Conservation (phyloP, 2,888 invertebrate species). For the Pharmacophagus antenor region DNA sequence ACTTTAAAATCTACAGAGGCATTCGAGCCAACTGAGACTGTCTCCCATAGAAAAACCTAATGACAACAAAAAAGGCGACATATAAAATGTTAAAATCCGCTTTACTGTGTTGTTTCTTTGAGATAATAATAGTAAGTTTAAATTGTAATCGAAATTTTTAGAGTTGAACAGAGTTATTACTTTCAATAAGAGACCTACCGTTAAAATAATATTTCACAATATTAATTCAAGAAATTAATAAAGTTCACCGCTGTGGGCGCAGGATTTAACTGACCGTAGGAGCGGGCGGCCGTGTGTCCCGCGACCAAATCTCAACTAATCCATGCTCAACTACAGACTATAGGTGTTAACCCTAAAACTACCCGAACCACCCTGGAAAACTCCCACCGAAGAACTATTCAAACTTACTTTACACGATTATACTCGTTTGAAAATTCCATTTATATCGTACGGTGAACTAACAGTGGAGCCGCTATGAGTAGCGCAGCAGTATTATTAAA, state of each 20-base stretch:
- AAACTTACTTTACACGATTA: slow-evolving; percentile 69
- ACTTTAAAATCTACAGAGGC: too few relatives aligned
- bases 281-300: slow-evolving; percentile 50
- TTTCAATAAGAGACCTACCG: background rate
- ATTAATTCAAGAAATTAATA: slow-evolving; percentile 41
- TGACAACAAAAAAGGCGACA: too few relatives aligned
- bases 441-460: slow-evolving; percentile 47
- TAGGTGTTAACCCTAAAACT: slow-evolving; percentile 63
- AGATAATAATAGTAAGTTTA: too few relatives aligned
- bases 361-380: slow-evolving; percentile 45
- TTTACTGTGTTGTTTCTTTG: too few relatives aligned
- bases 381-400: slow-evolving; percentile 63
- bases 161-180: too few relatives aligned
- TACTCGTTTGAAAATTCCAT: slow-evolving; percentile 42
- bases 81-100: too few relatives aligned
- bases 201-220: slow-evolving; percentile 15
- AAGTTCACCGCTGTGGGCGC: slow-evolving; percentile 55
- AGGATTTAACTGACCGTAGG: slow-evolving; percentile 72
- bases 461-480: slow-evolving; percentile 36
- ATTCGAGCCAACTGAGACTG: too few relatives aligned
- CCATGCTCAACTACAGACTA: slow-evolving; percentile 74
- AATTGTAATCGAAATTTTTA: too few relatives aligned
- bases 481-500: slow-evolving; percentile 51
- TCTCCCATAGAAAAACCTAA: too few relatives aligned
- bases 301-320: slow-evolving; percentile 73